Conservation (phyloP, 2,888 invertebrate genomes). For the Latrodectus elegans region DNA sequence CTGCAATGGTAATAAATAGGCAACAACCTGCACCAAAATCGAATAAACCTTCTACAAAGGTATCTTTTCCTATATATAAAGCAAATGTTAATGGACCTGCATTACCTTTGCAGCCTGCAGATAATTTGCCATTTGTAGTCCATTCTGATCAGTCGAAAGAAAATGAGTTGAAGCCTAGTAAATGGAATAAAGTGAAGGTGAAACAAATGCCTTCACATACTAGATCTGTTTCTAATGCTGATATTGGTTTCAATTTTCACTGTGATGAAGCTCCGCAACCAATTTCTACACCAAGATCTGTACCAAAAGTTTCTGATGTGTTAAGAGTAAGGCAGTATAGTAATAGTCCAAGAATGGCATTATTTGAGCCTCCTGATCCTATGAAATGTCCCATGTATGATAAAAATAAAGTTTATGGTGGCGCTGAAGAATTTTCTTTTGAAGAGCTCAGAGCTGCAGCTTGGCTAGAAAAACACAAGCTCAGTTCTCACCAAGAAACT, state of each 20-base stretch:
- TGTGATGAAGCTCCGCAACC: slow-evolving; percentile 33
- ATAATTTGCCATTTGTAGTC: slow-evolving; percentile 72
- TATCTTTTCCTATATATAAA: slow-evolving; percentile 70
- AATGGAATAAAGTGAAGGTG: slow-evolving; percentile 79
- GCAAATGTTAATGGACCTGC: slow-evolving; percentile 71
- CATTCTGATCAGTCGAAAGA: slow-evolving; percentile 78
- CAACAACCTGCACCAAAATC: slow-evolving; percentile 45
- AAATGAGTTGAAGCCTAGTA: slow-evolving; percentile 82
- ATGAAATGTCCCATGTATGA: slow-evolving; percentile 76
- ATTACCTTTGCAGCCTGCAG: slow-evolving; percentile 65
- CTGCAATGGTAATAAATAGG: slow-evolving; percentile 10
- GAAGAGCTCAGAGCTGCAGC: slow-evolving; percentile 68
- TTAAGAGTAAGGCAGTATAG: slow-evolving; percentile 1
- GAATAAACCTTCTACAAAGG: slow-evolving; percentile 6
- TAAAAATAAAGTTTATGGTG: slow-evolving; percentile 65
- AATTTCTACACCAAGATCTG: slow-evolving; percentile 27
- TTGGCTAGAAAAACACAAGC: slow-evolving; percentile 42
- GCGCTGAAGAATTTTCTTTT: slow-evolving; percentile 63
- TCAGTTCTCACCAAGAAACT: not conserved
- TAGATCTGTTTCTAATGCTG: not conserved
- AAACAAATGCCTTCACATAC: slow-evolving; percentile 44
- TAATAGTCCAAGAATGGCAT: slow-evolving; percentile 77
- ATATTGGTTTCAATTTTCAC: slow-evolving; percentile 34
- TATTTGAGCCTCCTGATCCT: slow-evolving; percentile 81
- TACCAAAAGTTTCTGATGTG: slow-evolving; percentile 35